These are phyloP conservation scores for Pyrocephalus nanus DNA, from an alignment of 2,797 vertebrate genomes.

Conservation along the genomic window DNA sequence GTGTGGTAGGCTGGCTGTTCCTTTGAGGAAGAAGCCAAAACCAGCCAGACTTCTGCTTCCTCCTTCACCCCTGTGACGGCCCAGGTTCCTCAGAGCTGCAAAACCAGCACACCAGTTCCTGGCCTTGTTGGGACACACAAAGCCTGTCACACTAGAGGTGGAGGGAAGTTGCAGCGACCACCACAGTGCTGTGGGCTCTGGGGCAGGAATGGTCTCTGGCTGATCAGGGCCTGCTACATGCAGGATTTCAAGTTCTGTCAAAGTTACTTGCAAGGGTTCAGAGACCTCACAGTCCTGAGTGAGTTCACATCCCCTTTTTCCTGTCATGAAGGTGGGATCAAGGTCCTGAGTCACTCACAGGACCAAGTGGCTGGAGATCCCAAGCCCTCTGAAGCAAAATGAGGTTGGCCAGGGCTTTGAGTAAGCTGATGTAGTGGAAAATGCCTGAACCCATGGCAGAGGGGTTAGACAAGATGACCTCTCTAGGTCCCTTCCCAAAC, in stretches of 20 bases:
- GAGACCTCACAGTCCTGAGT: rapidly evolving
- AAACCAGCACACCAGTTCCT: background rate
- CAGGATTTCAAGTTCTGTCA: background rate
- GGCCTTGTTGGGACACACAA: background rate
- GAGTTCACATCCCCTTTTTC: background rate
- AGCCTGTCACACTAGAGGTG: background rate
- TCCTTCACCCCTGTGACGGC: background rate
- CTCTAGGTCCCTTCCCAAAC: background rate
- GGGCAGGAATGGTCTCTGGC: background rate
- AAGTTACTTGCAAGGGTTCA: background rate
- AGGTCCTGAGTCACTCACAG: background rate
- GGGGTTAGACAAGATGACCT: background rate
- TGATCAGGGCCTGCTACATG: background rate
- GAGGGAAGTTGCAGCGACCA: background rate
- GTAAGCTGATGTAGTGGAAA: background rate
- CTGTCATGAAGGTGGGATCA: background rate
- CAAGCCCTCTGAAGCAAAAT: background rate
- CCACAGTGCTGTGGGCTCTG: background rate
- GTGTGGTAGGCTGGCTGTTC: rapidly evolving
- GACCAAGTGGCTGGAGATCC: background rate
- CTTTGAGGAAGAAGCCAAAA: background rate
- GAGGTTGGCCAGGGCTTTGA: background rate
- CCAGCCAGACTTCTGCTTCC: background rate
- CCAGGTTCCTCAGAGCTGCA: background rate
- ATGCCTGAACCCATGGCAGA: background rate